Base-by-base conservation (phyloP, 1,140 invertebrate genomes). In the Aculops lycopersici region DNA sequence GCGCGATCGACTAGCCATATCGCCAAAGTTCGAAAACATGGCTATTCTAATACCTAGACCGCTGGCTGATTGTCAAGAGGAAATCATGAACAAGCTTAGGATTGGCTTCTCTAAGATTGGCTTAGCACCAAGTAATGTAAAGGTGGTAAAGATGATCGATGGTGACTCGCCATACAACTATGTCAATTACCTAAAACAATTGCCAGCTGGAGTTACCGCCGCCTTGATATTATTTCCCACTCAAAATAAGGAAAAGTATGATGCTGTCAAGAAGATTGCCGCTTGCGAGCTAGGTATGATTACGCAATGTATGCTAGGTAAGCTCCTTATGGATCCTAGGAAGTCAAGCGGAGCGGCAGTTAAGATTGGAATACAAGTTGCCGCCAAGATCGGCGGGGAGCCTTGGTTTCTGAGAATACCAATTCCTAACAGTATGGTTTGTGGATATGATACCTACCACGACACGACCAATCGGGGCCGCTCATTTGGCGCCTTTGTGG, bases 221-320 rank as follows among this genome's bases (percentile, higher is more conserved):
- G 62, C 78, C 8, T 51, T 74, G 18, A 68, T 67, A 38, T 49
- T 79, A 0, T 62, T 77, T 1, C 61, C 67, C 0, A 71, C 69
- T 20, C 70, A 69, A 43, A 64, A 67, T 37, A 51, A 63, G 5
- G 77, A 83, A 52, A 56, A 63, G 17, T 88, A 88, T 48, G 59
- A 65, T 20, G 69, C 71, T 0, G 72, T 88, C 2, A 88, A 90
- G 49, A 78, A 78, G 49, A 70, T 77, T 35, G 74, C 72, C 43
- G 73, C 65, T 41, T 62, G 78, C 0, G 78, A 86, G 20, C 46
- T 41, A 18, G 40, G 37, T 40, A 52, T 60, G 16, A 51, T 58
- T 4, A 57, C 55, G 39, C 80, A 88, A 59, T 70, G 81, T 12
- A 60, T 81, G 1, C 52, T 71, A 0, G 49, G 51, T 0, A 65